Base-by-base conservation (phyloP, 1,140 invertebrate genomes). In the Dendroctonus ponderosae region DNA sequence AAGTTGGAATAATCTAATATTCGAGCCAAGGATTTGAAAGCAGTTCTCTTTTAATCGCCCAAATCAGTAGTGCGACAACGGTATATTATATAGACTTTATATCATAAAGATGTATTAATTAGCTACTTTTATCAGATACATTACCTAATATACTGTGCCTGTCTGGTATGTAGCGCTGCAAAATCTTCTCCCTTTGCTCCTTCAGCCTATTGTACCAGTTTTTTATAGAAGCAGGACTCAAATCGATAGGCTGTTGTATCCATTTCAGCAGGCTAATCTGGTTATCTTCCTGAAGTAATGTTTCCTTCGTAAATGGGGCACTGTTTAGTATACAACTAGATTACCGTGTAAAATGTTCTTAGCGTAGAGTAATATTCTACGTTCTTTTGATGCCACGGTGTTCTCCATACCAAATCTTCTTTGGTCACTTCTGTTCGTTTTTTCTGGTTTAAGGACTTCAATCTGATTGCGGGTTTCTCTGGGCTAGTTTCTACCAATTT, bases 71-170 rank as follows among this genome's bases (percentile, higher is more conserved):
- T n/a, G n/a, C n/a, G n/a, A n/a, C n/a, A n/a, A n/a, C n/a, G n/a
- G n/a, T 26, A 26, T 26, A 3, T 26, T 26, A 26, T 26, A 26
- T 26, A 26, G 26, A 26, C 26, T 26, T n/a, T 26, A 26, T 26
- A 26, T 26, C 1, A 26, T 2, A 26, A 1, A 26, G 26, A 26
- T 26, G 26, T 26, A 26, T 26, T 26, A 26, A 26, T 50, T 51
- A 41, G 11, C 39, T 50, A 63, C 9, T 52, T 15, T 49, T 2
- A 3, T 3, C 15, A 41, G 46, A 62, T 8, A 82, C 26, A 26
- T 26, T 78, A 0, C 92, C 91, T 5, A 87, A 69, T 52, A 76
- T 79, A 70, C 80, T 65, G 70, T 84, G 76, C 5, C 83, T 73
- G 26, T 83, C 75, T 7, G 80, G 76, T 14, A 82, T 76, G 70